These are phyloP conservation scores for Natrix natrix DNA, from an alignment of 2,797 vertebrate genomes.

Conservation along the genomic window DNA sequence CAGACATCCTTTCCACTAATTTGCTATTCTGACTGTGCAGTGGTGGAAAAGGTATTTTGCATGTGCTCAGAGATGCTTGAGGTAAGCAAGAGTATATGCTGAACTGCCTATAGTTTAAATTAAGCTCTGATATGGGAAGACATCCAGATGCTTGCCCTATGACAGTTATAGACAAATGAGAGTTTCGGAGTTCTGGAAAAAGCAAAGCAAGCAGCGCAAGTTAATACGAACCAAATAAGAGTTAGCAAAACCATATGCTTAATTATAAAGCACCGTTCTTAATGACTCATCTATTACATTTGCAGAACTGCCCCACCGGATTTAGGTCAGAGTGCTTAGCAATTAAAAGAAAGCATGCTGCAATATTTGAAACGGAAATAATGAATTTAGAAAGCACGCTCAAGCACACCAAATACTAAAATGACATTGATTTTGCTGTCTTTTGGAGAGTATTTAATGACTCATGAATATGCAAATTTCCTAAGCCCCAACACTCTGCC, in stretches of 20 bases:
- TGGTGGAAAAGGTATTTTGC: not conserved
- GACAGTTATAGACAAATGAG: constrained; percentile 1
- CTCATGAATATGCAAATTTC: constrained; percentile 16
- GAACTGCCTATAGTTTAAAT: not conserved
- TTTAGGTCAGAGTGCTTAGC: constrained; percentile 18
- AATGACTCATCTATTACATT: constrained; percentile 30
- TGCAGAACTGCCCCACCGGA: constrained; percentile 24
- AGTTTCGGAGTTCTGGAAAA: not conserved
- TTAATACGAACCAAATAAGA: constrained; percentile 14
- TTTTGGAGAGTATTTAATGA: constrained; percentile 14
- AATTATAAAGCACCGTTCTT: constrained; percentile 32
- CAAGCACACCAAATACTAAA: not conserved
- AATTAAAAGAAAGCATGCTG: constrained; percentile 22
- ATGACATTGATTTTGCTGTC: constrained; percentile 1
- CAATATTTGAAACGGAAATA: constrained; percentile 14
- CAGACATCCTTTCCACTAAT: not conserved
- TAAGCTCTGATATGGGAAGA: not conserved
- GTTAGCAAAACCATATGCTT: constrained; percentile 29
- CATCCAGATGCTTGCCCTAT: not conserved
- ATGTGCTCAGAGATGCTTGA: not conserved
- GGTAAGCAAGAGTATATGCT: not conserved
- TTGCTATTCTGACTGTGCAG: not conserved
- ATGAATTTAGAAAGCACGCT: not conserved
- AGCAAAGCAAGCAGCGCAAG: constrained; percentile 14
- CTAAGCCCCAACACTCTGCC: constrained; percentile 16